A percentile compares a stretch with the other conserved stretches of the same genome.
phyloP scores from a whole-genome alignment of 2,797 vertebrate species.

The Syngnathus acus region DNA sequence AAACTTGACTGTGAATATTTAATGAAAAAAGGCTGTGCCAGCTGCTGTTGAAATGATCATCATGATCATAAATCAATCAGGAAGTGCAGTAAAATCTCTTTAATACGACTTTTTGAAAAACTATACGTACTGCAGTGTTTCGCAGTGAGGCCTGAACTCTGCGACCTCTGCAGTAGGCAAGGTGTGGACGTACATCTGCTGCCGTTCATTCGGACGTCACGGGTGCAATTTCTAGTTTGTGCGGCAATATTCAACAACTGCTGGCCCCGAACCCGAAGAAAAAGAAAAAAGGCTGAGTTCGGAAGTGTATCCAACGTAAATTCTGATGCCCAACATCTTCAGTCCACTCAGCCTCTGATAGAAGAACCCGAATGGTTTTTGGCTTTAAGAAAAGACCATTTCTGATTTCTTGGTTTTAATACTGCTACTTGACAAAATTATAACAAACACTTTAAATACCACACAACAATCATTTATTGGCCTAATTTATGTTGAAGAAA shows the following conservation, averaged over 20 bases:
- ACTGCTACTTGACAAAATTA: slow-evolving; percentile 7
- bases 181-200: neutral
- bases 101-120: neutral
- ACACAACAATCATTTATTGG: slow-evolving; percentile 56
- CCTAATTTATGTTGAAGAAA: slow-evolving; percentile 55
- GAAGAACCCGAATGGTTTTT: neutral
- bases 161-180: neutral
- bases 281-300: no score
- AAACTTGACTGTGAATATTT: neutral
- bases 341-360: slow-evolving; percentile 19
- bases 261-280: no score
- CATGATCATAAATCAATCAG: neutral
- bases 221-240: no score
- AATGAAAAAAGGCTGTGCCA: neutral
- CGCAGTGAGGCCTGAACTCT: neutral
- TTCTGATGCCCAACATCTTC: no score
- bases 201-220: neutral
- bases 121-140: neutral
- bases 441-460: slow-evolving; percentile 25
- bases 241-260: no score
- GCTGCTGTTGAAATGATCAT: neutral
- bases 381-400: neutral
- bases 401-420: neutral
- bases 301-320: no score
- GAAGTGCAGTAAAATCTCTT: slow-evolving; percentile 2